Percentiles rank a stretch among this genome's conserved stretches.
phyloP scores from a whole-genome alignment of 2,113 vertebrate genomes.

The Caretta caretta region DNA sequence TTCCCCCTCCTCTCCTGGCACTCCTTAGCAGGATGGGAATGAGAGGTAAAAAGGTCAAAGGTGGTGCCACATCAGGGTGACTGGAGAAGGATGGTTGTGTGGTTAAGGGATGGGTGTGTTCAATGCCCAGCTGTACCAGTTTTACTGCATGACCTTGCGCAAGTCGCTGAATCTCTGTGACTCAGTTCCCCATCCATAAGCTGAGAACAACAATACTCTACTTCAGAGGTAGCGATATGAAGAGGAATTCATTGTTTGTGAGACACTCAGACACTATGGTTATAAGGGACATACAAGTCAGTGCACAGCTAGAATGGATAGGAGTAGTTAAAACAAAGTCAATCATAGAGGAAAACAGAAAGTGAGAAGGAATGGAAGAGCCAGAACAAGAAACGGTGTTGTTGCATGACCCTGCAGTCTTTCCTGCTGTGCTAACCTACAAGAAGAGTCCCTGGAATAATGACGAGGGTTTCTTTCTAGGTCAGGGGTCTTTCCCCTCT shows the following conservation, averaged over 20 bases:
- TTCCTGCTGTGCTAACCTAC: background rate
- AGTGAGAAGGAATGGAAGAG: background rate
- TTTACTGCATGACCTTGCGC: background rate
- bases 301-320: background rate
- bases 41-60: background rate
- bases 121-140: background rate
- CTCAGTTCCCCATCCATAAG: background rate
- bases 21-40: background rate
- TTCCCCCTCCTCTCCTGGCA: background rate
- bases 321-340: background rate
- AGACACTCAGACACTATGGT: background rate
- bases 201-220: background rate
- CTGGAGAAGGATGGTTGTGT: background rate
- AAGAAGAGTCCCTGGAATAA: background rate
- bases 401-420: background rate
- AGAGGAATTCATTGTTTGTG: background rate
- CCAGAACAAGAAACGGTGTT: background rate
- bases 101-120: background rate
- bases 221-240: background rate
- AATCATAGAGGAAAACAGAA: background rate
- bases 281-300: accelerated
- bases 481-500: too few relatives aligned
- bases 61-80: accelerated
- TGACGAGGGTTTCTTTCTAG: background rate
- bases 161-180: background rate